phyloP scores from a whole-genome alignment of 2,113 vertebrate species.

The Prunella fulvescens region DNA sequence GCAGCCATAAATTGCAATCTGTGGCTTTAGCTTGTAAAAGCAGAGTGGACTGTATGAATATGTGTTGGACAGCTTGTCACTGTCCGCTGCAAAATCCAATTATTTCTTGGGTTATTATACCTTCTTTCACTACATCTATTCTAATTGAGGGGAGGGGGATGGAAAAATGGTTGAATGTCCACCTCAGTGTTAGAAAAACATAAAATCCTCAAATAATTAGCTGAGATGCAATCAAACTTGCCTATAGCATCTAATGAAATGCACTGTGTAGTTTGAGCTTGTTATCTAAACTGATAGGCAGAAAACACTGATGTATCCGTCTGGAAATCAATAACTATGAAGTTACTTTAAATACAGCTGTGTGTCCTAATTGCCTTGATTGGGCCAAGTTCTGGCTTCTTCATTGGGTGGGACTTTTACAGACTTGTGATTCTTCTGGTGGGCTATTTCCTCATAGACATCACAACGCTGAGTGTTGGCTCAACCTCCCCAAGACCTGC shows the following conservation, averaged over 20 bases:
- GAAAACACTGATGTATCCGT: neutral
- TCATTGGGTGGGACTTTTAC: rapidly evolving
- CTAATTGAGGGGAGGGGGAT: neutral
- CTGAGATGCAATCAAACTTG: neutral
- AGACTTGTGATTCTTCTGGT: neutral
- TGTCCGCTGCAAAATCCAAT: conserved; percentile 52
- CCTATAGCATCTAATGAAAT: neutral
- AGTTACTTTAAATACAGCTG: neutral
- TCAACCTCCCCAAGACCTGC: neutral
- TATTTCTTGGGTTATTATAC: conserved; percentile 42
- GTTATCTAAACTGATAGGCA: neutral
- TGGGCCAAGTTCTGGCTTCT: neutral
- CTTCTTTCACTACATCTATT: neutral
- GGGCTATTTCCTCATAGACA: neutral
- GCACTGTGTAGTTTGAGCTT: neutral
- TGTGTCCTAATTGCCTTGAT: neutral
- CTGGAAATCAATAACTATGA: rapidly evolving
- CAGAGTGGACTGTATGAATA: neutral
- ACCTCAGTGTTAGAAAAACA: neutral
- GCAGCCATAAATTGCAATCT: conserved; percentile 38
- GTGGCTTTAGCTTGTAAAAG: conserved; percentile 32
- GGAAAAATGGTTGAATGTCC: neutral
- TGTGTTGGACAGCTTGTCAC: conserved; percentile 27
- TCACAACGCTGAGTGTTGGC: neutral
- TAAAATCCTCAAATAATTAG: conserved; percentile 6